phyloP scores from a whole-genome alignment of 30 jellyfish, hydroid and myxozoan species.

The Mastigias papua region DNA sequence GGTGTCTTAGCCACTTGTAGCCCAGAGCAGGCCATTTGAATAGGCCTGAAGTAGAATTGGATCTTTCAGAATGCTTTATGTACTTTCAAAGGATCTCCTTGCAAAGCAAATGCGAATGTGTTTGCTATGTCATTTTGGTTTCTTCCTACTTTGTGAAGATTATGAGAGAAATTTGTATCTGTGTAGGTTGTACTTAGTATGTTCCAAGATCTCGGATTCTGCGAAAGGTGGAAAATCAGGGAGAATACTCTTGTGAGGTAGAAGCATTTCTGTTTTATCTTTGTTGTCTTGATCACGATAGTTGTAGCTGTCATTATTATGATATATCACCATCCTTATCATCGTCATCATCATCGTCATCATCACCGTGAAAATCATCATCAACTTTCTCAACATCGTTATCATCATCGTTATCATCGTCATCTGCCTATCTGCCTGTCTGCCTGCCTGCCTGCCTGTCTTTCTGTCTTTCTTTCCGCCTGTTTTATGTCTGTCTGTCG shows the following conservation, averaged over 20 bases:
- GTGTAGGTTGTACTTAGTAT: slow-evolving; percentile 86
- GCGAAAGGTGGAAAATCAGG: slow-evolving; percentile 82
- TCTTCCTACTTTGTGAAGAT: slow-evolving; percentile 47
- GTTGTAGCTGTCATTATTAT: background rate
- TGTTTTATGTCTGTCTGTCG: too few species aligned
- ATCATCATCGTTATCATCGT: too few species aligned
- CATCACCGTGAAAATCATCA: too few species aligned
- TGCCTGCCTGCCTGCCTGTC: too few species aligned
- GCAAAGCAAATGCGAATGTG: background rate
- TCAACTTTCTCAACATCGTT: too few species aligned
- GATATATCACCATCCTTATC: background rate
- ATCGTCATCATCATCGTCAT: too few species aligned
- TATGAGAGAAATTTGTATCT: background rate
- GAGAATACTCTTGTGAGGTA: slow-evolving; percentile 92
- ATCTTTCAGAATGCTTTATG: too few species aligned
- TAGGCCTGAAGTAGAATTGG: background rate
- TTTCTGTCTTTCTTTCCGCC: too few species aligned
- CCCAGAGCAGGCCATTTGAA: background rate
- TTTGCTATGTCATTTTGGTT: background rate
- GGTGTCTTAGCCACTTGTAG: too few species aligned
- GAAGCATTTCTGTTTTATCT: background rate
- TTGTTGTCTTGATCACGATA: too few species aligned
- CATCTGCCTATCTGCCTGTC: too few species aligned
- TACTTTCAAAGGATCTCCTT: too few species aligned
- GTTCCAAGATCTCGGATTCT: slow-evolving; percentile 90